Conservation (phyloP, 1,140 invertebrate genomes). For the Drosophila mojavensis region DNA sequence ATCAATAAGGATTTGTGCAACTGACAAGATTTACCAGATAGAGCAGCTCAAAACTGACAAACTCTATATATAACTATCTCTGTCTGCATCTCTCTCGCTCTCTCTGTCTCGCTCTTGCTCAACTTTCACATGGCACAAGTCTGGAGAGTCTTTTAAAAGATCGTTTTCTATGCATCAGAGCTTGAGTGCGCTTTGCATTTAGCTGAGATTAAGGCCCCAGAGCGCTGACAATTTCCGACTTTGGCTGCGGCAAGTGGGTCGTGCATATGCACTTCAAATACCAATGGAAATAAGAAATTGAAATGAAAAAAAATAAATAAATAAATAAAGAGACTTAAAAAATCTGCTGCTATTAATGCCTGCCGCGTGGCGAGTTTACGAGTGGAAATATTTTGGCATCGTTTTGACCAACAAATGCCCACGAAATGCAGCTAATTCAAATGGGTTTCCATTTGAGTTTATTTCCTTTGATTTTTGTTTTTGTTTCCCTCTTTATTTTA, state of each 20-base stretch:
- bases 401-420: slow-evolving; percentile 30
- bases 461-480: slow-evolving; percentile 12
- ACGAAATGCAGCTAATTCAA: slow-evolving; percentile 46
- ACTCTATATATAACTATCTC: neutral
- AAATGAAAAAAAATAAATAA: slow-evolving; percentile 9
- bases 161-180: slow-evolving; percentile 46
- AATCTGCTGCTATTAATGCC: slow-evolving; percentile 10
- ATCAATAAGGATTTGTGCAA: slow-evolving; percentile 22
- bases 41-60: neutral
- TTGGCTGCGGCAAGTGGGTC: slow-evolving; percentile 29
- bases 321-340: no score
- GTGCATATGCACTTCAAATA: slow-evolving; percentile 33
- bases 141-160: slow-evolving; percentile 19
- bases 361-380: slow-evolving; percentile 12
- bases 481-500: slow-evolving; percentile 6
- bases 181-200: slow-evolving; percentile 28
- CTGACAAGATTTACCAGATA: neutral
- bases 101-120: neutral
- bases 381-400: slow-evolving; percentile 40
- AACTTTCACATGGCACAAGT: slow-evolving; percentile 27
- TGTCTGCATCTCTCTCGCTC: neutral
- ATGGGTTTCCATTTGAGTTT: slow-evolving; percentile 29
- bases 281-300: slow-evolving; percentile 28
- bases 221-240: slow-evolving; percentile 27
- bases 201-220: slow-evolving; percentile 20